A percentile compares a stretch with the other conserved stretches of the same genome.
phyloP scores from a whole-genome alignment of 2,888 invertebrate genomes.

The Eristalis arbustorum region DNA sequence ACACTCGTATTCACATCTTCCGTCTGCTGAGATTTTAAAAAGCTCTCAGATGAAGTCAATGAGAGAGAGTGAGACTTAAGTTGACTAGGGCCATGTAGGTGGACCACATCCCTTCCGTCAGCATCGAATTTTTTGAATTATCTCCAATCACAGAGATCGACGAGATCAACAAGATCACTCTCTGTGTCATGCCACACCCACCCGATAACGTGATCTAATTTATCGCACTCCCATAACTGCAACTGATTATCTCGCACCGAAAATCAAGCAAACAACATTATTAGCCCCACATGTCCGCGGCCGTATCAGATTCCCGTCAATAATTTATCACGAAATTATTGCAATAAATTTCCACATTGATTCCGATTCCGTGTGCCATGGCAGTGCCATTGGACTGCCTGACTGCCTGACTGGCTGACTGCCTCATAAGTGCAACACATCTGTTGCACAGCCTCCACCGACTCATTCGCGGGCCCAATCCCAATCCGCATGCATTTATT shows the following conservation, averaged over 20 bases:
- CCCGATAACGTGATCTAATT: constrained; percentile 29
- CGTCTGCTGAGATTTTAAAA: too few species aligned
- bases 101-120: too few species aligned
- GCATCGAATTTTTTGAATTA: background rate
- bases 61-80: too few species aligned
- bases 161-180: too few species aligned
- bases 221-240: constrained; percentile 44
- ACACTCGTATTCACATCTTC: too few species aligned
- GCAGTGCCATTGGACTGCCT: constrained; percentile 2
- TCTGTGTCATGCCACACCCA: background rate
- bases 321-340: constrained; percentile 67
- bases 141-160: background rate
- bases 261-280: constrained; percentile 34
- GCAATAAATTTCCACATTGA: constrained; percentile 67
- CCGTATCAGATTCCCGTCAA: constrained; percentile 59
- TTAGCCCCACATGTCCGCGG: constrained; percentile 57
- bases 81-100: too few species aligned
- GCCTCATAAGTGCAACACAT: constrained; percentile 44
- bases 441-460: constrained; percentile 17
- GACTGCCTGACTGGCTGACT: too few species aligned
- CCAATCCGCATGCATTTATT: constrained; percentile 62
- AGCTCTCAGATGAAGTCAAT: too few species aligned
- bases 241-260: constrained; percentile 19
- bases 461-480: constrained; percentile 18
- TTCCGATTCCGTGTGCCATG: constrained; percentile 28